Base-by-base conservation (phyloP, 2,113 vertebrate species). In the Heteronetta atricapilla region DNA sequence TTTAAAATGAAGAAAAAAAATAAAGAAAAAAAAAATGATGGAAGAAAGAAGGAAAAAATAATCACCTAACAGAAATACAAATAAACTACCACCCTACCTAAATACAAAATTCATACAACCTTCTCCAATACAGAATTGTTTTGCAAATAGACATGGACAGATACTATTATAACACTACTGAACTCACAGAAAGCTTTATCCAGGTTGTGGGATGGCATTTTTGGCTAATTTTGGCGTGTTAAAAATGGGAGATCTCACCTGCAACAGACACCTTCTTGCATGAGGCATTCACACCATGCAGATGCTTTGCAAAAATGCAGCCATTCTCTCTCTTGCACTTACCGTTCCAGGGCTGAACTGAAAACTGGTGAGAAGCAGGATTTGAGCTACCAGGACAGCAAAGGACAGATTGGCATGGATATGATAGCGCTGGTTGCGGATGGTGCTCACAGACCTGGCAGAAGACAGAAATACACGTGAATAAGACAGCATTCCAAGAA, bases 391-490 rank as follows among this genome's bases (percentile, higher is more conserved):
- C 86, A 99, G 97, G 83, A 99, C 98, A 12, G 99, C 98, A 1
- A 98, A 99, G 55, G 99, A 99, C 88, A 99, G 97, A 95, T 99
- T 99, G 96, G 99, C 99, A 0, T 99, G 99, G 96, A 99, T 99
- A 95, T 99, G 99, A 96, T 99, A 99, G 60, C 99, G 98, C 82
- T 99, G 99, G 97, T 99, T 99, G 62, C 98, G 98, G 72, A 99
- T 99, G 93, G 99, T 99, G 93, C 98, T 99, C 66, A 99, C 99
- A 11, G 99, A 99, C 73, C 99, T 99, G 96, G 48, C 82, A 33
- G 62, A 29, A 73, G 29, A 52, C 10, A 88, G 29, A 66, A 13
- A 82, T 26, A 4, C 19, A 23, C 1, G 2, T 14, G 29, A 64
- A 12, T 14, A 59, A 46, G 79, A 34, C 4, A 4, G 26, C 3